Percentiles rank a stretch among this genome's conserved stretches.
These are phyloP conservation scores for Neopelma chrysocephalum DNA, from an alignment of 2,797 vertebrate species.

Conservation along the genomic window DNA sequence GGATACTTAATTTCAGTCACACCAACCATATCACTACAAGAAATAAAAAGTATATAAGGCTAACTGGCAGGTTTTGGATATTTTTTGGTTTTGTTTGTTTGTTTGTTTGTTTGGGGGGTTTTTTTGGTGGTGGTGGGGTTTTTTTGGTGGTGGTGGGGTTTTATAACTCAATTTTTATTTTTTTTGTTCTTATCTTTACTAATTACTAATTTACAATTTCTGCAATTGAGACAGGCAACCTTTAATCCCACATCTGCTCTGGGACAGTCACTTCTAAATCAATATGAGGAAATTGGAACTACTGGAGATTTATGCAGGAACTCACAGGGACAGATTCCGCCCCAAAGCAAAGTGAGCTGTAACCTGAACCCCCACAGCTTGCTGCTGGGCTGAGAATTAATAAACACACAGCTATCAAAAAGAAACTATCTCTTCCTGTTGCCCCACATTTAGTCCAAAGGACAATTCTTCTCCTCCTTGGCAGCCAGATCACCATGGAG, in stretches of 20 bases:
- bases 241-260: background rate
- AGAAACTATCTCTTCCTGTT: background rate
- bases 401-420: background rate
- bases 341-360: background rate
- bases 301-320: background rate
- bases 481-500: background rate
- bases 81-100: background rate
- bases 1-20: background rate
- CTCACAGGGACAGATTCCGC: background rate
- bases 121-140: no score
- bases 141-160: background rate
- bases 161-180: background rate
- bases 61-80: background rate
- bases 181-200: background rate
- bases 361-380: background rate
- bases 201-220: background rate
- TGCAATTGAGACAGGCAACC: background rate
- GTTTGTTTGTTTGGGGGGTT: background rate
- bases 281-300: background rate
- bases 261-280: background rate
- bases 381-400: background rate
- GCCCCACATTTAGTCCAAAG: background rate
- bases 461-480: constrained; percentile 4
- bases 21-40: background rate
- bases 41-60: background rate